A percentile compares a stretch with the other conserved stretches of the same genome.
Conservation (phyloP, 1,140 invertebrate genomes). For the Achatina immaculata region DNA sequence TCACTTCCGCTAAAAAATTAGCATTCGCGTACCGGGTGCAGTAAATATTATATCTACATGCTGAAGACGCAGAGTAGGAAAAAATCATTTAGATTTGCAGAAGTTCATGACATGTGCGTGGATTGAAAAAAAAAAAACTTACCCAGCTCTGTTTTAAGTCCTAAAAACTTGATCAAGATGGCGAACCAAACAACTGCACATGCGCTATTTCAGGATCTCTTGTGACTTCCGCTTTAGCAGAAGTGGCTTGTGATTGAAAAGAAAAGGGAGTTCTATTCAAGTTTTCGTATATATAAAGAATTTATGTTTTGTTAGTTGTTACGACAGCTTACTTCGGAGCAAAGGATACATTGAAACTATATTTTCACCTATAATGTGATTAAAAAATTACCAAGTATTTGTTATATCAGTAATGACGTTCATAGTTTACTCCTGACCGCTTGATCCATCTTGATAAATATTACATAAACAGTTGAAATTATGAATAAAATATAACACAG, state of each 20-base stretch:
- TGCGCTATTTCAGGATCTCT: conserved; percentile 49
- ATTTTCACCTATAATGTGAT: neutral
- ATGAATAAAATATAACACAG: too few relatives aligned
- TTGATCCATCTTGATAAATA: too few relatives aligned
- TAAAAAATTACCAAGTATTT: too few relatives aligned
- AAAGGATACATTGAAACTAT: neutral
- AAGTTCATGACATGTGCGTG: too few relatives aligned
- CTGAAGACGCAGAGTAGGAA: too few relatives aligned
- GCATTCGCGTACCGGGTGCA: neutral
- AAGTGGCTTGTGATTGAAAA: neutral
- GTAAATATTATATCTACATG: too few relatives aligned
- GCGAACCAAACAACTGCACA: conserved; percentile 51
- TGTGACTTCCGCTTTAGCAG: conserved; percentile 41
- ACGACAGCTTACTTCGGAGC: neutral
- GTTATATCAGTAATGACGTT: too few relatives aligned
- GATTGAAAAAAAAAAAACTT: conserved; percentile 30
- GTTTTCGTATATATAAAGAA: neutral
- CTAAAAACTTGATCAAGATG: conserved; percentile 50
- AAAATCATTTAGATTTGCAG: too few relatives aligned
- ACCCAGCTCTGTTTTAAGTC: conserved; percentile 40
- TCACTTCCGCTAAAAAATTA: conserved; percentile 8
- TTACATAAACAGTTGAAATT: too few relatives aligned
- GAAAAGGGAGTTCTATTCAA: neutral
- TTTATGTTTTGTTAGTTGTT: neutral
- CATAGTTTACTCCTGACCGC: too few relatives aligned